phyloP scores from a whole-genome alignment of 2,888 invertebrate genomes.

The Nephrotoma flavescens region DNA sequence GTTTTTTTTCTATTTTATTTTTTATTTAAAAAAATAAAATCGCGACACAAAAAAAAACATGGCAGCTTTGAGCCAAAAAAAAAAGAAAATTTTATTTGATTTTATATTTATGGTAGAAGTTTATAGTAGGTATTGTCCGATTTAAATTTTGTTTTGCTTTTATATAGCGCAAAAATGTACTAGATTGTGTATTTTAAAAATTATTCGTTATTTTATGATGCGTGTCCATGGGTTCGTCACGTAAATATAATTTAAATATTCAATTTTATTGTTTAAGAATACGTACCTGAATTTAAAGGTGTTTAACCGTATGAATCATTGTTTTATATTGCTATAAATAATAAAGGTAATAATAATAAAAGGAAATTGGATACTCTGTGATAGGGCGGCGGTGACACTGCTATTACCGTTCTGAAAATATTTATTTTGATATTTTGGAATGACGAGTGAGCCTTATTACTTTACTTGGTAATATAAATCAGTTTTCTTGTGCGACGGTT shows the following conservation, averaged over 20 bases:
- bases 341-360: too few species aligned
- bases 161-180: not conserved
- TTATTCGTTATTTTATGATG: not conserved
- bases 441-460: too few species aligned
- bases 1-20: not conserved
- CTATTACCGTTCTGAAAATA: too few species aligned
- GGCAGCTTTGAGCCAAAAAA: slow-evolving; percentile 36
- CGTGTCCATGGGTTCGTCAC: not conserved
- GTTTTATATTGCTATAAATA: not conserved
- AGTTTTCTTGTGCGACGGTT: too few species aligned
- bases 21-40: slow-evolving; percentile 4
- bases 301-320: not conserved
- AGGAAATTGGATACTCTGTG: too few species aligned
- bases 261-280: too few species aligned
- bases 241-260: not conserved
- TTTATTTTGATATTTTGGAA: too few species aligned
- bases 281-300: not conserved
- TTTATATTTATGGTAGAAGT: not conserved
- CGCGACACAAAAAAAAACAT: slow-evolving; percentile 49
- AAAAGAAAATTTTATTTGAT: not conserved
- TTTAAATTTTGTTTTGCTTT: not conserved
- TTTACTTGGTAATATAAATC: too few species aligned
- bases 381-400: too few species aligned
- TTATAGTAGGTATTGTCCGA: not conserved
- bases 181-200: not conserved